Conservation (phyloP, 2,113 vertebrate species). For the Myrmecobius fasciatus region DNA sequence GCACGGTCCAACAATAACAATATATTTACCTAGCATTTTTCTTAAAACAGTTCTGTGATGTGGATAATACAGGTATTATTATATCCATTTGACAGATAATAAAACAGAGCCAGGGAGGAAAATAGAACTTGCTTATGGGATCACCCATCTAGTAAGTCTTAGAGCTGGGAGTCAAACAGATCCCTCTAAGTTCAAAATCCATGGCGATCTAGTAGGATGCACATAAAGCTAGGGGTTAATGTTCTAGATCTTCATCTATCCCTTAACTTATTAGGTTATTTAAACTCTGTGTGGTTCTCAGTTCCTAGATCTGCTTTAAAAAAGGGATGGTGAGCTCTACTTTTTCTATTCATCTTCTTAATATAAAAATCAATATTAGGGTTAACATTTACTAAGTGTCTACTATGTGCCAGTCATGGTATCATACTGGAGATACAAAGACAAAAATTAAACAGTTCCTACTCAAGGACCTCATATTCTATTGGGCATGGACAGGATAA, state of each 20-base stretch:
- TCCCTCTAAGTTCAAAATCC: neutral
- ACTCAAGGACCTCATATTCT: neutral
- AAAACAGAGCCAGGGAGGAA: neutral
- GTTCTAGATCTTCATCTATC: neutral
- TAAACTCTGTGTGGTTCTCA: neutral
- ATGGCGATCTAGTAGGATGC: neutral
- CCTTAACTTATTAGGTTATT: slow-evolving; percentile 4
- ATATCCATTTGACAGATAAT: neutral
- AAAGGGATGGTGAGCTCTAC: neutral
- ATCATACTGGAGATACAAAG: neutral
- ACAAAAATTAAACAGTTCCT: neutral
- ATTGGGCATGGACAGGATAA: neutral
- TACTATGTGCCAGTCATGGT: neutral
- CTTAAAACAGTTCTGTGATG: neutral
- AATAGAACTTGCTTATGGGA: neutral
- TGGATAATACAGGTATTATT: neutral
- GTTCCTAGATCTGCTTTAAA: neutral
- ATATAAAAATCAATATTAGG: neutral
- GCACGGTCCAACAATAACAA: neutral
- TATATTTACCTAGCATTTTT: neutral
- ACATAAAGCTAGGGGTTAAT: neutral
- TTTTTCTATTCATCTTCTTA: neutral
- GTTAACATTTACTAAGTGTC: neutral
- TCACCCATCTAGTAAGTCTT: neutral
- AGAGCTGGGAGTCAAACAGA: neutral